Evolutionary conservation across 2,888 invertebrate genomes (phyloP), one percentile per base, ranked within the genome.

Genomic region (Phorcus lineatus): DNA sequence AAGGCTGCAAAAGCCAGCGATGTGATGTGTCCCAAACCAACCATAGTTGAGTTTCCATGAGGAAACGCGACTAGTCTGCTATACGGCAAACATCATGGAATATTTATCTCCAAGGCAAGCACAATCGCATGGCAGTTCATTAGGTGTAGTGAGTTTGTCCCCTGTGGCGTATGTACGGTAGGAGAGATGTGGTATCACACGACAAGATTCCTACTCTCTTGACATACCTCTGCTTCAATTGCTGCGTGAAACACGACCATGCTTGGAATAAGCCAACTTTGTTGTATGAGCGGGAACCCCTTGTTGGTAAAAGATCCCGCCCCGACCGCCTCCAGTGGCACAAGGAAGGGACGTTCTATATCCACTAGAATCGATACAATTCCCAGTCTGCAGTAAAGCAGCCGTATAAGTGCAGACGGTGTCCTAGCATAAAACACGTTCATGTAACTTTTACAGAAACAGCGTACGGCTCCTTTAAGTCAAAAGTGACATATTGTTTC

Each of bases 281-380:
- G 62, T 62, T 62, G 62, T 62, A 28, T 22, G 24, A 28, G 28
- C 62, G 62, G n/a, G 28, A 62, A 62, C 62, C 28, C 62, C 62
- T 28, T 28, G 62, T 62, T 62, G 62, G 62, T 62, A 28, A 24
- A 62, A 62, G 62, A 62, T 62, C 62, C 62, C 62, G 62, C 62
- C 62, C 62, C 62, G 11, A 24, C 16, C 62, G 62, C 47, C 47
- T 62, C 62, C 62, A 24, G 24, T 28, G 62, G 62, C 62, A 28
- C 6, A 28, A 24, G 62, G 9, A 47, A 24, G 62, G 62, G 28
- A 28, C 62, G 28, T 16, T 28, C 62, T 28, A 62, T 62, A 62
- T 28, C 62, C 62, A 28, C 62, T 24, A 24, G 17, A 62, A 62
- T 62, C 62, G 28, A 62, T 62, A 62, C 28, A 62, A 62, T 62